Conservation (phyloP, 1,140 invertebrate species). For the Ctenoplectra terminalis region DNA sequence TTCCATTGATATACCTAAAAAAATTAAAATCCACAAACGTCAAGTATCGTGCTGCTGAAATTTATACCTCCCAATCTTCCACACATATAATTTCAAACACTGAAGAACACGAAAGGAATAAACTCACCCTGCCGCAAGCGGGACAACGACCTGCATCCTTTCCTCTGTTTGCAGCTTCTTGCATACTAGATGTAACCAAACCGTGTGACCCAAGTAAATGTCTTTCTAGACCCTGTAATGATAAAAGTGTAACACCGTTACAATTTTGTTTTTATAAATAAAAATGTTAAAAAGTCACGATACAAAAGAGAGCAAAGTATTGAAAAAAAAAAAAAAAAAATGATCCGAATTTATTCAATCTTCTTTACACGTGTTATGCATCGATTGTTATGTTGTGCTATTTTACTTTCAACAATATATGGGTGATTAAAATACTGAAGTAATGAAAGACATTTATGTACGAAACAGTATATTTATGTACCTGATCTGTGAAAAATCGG, state of each 20-base stretch:
- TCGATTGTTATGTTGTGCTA: background rate
- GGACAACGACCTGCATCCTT: slow-evolving; percentile 97
- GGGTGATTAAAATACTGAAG: too few species aligned
- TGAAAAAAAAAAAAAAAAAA: background rate
- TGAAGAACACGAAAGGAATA: slow-evolving; percentile 7
- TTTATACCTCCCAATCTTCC: background rate
- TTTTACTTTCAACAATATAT: background rate
- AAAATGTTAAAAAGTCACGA: background rate
- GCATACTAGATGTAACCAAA: slow-evolving; percentile 97
- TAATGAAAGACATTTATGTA: too few species aligned
- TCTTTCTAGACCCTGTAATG: slow-evolving; percentile 91
- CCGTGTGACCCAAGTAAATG: slow-evolving; percentile 97
- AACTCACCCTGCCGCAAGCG: slow-evolving; percentile 93
- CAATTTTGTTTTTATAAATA: background rate
- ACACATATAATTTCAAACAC: slow-evolving; percentile 3
- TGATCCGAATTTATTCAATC: background rate
- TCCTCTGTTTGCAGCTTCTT: slow-evolving; percentile 96
- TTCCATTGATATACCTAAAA: slow-evolving; percentile 96
- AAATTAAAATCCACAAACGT: slow-evolving; percentile 59
- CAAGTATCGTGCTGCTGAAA: background rate
- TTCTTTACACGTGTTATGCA: background rate
- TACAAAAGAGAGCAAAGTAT: background rate
- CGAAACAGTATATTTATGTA: slow-evolving; percentile 53
- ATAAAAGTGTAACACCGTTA: background rate
- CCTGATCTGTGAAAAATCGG: slow-evolving; percentile 90